Evolutionary conservation across 2,888 invertebrate species (phyloP).

Genomic region (Scaptomyza tumidula): DNA sequence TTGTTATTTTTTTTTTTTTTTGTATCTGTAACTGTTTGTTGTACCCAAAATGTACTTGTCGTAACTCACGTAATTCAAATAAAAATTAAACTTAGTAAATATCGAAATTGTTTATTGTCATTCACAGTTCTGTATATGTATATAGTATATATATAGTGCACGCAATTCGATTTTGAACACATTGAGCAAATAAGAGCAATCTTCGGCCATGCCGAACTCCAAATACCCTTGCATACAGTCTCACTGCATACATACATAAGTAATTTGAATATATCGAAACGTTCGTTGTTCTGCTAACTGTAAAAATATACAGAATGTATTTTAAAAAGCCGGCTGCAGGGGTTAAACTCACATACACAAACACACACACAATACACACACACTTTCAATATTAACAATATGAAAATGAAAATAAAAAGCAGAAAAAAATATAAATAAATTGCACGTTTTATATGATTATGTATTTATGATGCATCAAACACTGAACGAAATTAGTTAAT

Average conservation of each 20-base stretch:
- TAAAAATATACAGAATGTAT: too few relatives aligned
- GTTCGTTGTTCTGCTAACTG: too few relatives aligned
- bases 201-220: slow-evolving; percentile 7
- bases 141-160: slow-evolving; percentile 18
- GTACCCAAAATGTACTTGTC: slow-evolving; percentile 32
- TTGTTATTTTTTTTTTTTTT: slow-evolving; percentile 25
- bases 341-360: too few relatives aligned
- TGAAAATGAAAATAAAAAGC: too few relatives aligned
- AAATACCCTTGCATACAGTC: slow-evolving; percentile 19
- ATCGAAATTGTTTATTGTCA: slow-evolving; percentile 7
- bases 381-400: too few relatives aligned
- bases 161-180: slow-evolving; percentile 18
- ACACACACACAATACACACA: too few relatives aligned
- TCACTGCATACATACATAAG: too few relatives aligned
- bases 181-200: not conserved
- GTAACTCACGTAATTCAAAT: slow-evolving; percentile 41
- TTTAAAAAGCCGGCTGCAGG: too few relatives aligned
- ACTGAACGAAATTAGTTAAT: slow-evolving; percentile 34
- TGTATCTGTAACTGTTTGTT: slow-evolving; percentile 14
- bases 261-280: too few relatives aligned
- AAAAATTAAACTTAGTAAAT: slow-evolving; percentile 14
- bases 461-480: slow-evolving; percentile 9
- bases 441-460: slow-evolving; percentile 1
- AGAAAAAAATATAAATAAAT: slow-evolving; percentile 3
- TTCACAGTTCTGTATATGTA: not conserved